Conservation (phyloP, 2,888 invertebrate genomes). For the Leptinotarsa haldemani region DNA sequence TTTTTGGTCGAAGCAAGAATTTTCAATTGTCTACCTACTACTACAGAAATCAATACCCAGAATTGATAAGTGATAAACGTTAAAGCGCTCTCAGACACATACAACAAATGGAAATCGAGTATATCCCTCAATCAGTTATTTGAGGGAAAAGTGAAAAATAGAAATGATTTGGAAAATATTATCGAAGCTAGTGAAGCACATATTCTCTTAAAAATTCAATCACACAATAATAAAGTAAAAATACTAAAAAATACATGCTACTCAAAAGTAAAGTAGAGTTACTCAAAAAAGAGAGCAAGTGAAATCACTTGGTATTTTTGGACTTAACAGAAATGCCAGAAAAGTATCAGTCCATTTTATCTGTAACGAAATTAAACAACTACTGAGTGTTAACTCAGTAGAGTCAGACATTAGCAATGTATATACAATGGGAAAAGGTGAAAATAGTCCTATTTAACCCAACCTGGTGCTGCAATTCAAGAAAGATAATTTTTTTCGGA, state of each 20-base stretch:
- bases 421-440: background rate
- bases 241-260: background rate
- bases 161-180: background rate
- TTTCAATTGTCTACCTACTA: too few species aligned
- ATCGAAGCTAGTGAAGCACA: background rate
- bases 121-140: background rate
- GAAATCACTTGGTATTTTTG: background rate
- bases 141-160: background rate
- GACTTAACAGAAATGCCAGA: background rate
- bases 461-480: background rate
- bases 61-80: background rate
- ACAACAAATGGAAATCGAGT: background rate
- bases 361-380: background rate
- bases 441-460: background rate
- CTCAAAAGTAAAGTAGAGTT: background rate
- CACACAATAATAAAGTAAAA: background rate
- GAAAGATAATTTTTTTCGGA: background rate
- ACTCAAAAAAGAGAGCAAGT: background rate
- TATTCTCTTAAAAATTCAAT: background rate
- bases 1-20: too few species aligned
- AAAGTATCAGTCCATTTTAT: background rate
- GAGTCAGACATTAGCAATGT: background rate
- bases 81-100: background rate
- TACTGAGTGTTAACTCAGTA: background rate
- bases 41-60: background rate